Conservation (phyloP, 2,113 vertebrate genomes). For the Lipophrys pholis region DNA sequence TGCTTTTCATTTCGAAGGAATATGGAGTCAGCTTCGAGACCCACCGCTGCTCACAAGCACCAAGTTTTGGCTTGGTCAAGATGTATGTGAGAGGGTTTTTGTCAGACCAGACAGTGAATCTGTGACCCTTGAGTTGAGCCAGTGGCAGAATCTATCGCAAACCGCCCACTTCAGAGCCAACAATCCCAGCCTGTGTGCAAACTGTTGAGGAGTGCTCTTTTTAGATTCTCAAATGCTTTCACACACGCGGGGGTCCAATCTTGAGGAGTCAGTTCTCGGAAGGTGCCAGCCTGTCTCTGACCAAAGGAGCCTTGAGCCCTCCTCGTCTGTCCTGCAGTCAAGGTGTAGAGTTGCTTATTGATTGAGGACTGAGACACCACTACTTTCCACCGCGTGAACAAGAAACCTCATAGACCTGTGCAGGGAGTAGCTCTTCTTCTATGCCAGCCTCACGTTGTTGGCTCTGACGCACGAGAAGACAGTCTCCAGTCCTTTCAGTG, state of each 20-base stretch:
- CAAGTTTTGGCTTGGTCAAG: not conserved
- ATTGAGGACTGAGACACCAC: not conserved
- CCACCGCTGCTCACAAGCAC: not conserved
- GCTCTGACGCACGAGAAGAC: not conserved
- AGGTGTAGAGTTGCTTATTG: no score
- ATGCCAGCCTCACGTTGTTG: not conserved
- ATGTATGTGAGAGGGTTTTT: not conserved
- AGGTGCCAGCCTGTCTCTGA: no score
- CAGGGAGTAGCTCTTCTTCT: not conserved
- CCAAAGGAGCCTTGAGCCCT: no score
- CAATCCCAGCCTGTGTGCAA: constrained; percentile 31
- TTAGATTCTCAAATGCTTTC: not conserved
- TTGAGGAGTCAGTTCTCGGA: no score
- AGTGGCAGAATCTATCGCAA: not conserved
- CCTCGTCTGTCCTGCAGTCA: no score
- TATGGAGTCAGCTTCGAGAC: not conserved
- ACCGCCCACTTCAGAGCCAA: constrained; percentile 14
- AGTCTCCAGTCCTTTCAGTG: not conserved
- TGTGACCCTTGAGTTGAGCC: not conserved
- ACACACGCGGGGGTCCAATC: not conserved
- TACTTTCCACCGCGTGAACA: not conserved
- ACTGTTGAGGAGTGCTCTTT: not conserved
- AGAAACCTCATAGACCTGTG: not conserved
- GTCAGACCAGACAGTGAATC: not conserved
- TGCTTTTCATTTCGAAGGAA: not conserved